Evolutionary conservation across 2,888 invertebrate genomes (phyloP), one percentile per base, ranked within the genome.

Genomic region (Hylaea fasciaria): DNA sequence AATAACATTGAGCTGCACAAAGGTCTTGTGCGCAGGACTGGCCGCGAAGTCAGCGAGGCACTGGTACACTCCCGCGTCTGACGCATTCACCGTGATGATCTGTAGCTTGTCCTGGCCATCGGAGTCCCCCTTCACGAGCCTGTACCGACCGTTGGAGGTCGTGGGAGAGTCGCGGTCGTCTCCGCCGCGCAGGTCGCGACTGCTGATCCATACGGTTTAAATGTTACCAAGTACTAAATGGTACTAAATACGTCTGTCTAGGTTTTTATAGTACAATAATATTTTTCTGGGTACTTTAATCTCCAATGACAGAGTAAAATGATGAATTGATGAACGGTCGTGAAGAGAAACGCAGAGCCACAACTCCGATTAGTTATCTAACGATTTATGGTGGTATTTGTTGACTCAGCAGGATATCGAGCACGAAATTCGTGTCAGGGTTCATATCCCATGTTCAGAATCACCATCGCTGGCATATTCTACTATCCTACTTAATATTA

Each of bases 21-120:
- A 81, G 0, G 91, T 92, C 61, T 85, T 89, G 52, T 81, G 82
- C 0, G 87, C 75, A 0, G 88, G 91, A 63, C 91, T 89, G 28
- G 80, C 72, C 0, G 80, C 81, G 69, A 91, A 91, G 69, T 91
- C 89, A 9, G 86, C 90, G 37, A 82, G 72, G 71, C 92, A 92
- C 40, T 79, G 81, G 73, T 92, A 92, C 41, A 80, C 50, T 16
- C 90, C 92, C 0, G 83, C 86, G 61, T 92, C 92, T 0, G 81
- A 70, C 0, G 85, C 76, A 4, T 73, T 73, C 37, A 86, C 85
- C 9, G 69, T 65, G 9, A 76, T 59, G 16, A 92, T 86, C 74
- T 83, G 80, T 49, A 92, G 80, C 56, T 72, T 78, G 48, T 77
- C 81, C 50, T 78, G 43, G 7, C 79, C 83, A 1, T 78, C 81